phyloP scores from a whole-genome alignment of 2,113 vertebrate species.

The Odobenus rosmarus region DNA sequence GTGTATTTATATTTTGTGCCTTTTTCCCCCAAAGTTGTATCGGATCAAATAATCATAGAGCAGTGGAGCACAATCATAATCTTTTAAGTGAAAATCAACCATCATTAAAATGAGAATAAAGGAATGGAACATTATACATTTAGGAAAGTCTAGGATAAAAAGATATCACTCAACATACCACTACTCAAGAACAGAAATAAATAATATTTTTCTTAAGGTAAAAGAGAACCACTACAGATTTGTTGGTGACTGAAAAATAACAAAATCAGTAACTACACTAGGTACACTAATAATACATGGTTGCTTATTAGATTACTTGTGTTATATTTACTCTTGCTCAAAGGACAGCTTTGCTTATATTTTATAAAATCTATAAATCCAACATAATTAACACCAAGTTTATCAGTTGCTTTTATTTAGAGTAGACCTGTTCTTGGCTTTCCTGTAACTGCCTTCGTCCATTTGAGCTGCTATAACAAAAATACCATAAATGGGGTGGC shows the following conservation, averaged over 20 bases:
- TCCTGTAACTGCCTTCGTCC: neutral
- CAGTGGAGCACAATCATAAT: neutral
- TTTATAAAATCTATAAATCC: neutral
- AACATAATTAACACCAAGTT: neutral
- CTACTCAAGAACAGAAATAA: neutral
- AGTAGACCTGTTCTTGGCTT: neutral
- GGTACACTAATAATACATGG: neutral
- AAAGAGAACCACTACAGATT: neutral
- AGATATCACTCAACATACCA: neutral
- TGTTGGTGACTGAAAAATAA: slow-evolving; percentile 19
- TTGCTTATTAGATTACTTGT: neutral
- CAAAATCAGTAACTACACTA: neutral
- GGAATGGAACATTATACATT: slow-evolving; percentile 5
- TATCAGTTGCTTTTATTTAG: neutral
- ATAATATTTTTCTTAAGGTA: neutral
- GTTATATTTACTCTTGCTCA: neutral
- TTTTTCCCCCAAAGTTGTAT: neutral
- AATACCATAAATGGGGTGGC: neutral
- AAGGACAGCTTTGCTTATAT: neutral
- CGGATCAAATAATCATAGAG: slow-evolving; percentile 6
- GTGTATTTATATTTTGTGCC: neutral
- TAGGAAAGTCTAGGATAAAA: neutral
- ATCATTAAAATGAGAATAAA: slow-evolving; percentile 46
- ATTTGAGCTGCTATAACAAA: neutral
- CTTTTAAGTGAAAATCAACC: slow-evolving; percentile 47